A percentile compares a stretch with the other conserved stretches of the same genome.
Evolutionary conservation across 1,140 invertebrate species (phyloP).

Genomic region (Camponotus floridanus): DNA sequence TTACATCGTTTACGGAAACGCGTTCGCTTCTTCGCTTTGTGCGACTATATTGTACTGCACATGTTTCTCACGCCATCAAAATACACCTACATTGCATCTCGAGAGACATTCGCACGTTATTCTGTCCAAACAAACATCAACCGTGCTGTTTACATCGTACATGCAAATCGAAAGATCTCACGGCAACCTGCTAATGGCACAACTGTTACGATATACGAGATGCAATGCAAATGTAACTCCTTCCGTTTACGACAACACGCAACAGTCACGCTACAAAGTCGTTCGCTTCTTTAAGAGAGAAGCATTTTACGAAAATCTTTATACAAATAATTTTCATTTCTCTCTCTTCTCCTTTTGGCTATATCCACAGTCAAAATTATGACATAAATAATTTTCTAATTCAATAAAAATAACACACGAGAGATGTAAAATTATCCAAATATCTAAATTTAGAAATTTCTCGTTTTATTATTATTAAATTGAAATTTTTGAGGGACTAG

Average conservation of each 20-base stretch:
- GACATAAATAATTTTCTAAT: background rate
- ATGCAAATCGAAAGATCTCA: slow-evolving; percentile 61
- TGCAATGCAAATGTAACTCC: slow-evolving; percentile 38
- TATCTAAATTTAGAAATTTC: too few species aligned
- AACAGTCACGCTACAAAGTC: slow-evolving; percentile 13
- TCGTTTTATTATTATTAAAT: background rate
- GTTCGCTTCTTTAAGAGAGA: background rate
- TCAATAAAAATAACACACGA: background rate
- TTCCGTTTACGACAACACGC: slow-evolving; percentile 16
- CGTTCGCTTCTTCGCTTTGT: slow-evolving; percentile 2
- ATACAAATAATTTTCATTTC: background rate
- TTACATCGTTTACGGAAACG: background rate
- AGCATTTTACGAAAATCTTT: background rate
- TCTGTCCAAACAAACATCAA: slow-evolving; percentile 42
- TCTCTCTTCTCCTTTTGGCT: background rate
- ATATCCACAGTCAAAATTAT: background rate
- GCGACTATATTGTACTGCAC: background rate
- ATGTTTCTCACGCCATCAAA: background rate
- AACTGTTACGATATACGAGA: slow-evolving; percentile 22
- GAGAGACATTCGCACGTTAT: slow-evolving; percentile 48
- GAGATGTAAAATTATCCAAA: too few species aligned
- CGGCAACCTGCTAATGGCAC: slow-evolving; percentile 43
- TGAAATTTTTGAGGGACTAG: slow-evolving; percentile 3
- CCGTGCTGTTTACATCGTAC: slow-evolving; percentile 46
- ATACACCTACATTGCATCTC: background rate